phyloP scores from a whole-genome alignment of 2,113 vertebrate genomes.

The Psophia crepitans region DNA sequence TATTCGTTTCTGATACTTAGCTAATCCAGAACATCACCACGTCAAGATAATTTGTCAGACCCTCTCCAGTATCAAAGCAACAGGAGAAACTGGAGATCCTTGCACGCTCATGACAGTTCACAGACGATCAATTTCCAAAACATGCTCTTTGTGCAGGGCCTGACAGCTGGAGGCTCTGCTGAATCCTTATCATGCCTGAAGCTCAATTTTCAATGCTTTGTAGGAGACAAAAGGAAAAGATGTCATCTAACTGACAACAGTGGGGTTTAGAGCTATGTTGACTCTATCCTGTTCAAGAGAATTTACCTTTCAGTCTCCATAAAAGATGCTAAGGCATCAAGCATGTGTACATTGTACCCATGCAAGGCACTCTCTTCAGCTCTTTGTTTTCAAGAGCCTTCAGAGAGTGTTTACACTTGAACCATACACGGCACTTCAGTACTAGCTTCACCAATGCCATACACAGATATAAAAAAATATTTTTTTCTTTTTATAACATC shows the following conservation, averaged over 20 bases:
- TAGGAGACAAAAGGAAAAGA: conserved; percentile 1
- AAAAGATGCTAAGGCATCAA: not conserved
- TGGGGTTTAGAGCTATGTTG: not conserved
- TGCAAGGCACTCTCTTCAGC: not conserved
- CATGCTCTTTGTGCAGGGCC: not conserved
- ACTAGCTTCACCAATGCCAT: not conserved
- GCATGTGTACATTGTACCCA: not conserved
- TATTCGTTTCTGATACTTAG: not conserved
- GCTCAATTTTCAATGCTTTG: conserved; percentile 1
- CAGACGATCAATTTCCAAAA: not conserved
- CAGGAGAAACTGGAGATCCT: not conserved
- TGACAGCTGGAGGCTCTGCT: conserved; percentile 7
- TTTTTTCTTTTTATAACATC: not conserved
- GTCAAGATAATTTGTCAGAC: not conserved
- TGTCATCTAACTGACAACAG: not conserved
- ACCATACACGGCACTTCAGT: not conserved
- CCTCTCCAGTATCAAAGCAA: not conserved
- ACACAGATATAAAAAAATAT: not conserved
- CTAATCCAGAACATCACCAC: not conserved
- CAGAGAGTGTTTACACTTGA: not conserved
- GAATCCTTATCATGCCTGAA: not conserved
- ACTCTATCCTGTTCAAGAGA: not conserved
- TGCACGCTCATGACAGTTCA: not conserved
- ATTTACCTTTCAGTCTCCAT: not conserved
- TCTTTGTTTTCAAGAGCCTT: not conserved